A percentile compares a stretch with the other conserved stretches of the same genome.
These are phyloP conservation scores for Drosophila gunungcola DNA, from an alignment of 1,140 invertebrate genomes.

Conservation along the genomic window DNA sequence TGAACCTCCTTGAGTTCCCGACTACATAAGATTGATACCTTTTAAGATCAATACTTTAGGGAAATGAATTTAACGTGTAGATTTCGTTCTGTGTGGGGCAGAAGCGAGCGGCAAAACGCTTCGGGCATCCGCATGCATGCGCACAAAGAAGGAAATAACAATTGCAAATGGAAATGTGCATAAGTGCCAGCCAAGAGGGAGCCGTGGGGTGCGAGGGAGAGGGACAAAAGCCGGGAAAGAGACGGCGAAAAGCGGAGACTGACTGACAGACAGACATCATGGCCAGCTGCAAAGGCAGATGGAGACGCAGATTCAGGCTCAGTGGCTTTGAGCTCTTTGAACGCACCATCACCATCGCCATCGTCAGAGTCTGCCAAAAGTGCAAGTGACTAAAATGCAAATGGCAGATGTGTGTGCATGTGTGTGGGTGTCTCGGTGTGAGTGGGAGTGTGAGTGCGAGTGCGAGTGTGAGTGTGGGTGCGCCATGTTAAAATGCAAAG, in stretches of 20 bases:
- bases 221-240: conserved; percentile 35
- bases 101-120: conserved; percentile 51
- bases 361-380: conserved; percentile 59
- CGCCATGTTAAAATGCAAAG: conserved; percentile 59
- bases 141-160: conserved; percentile 77
- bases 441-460: conserved; percentile 14
- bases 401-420: conserved; percentile 30
- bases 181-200: conserved; percentile 63
- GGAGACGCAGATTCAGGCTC: conserved; percentile 15
- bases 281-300: conserved; percentile 24
- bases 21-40: conserved; percentile 3
- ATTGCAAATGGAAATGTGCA: conserved; percentile 82
- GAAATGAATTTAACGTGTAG: too few relatives aligned
- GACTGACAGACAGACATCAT: conserved; percentile 24
- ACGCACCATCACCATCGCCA: conserved; percentile 34
- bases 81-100: conserved; percentile 12
- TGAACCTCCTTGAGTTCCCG: neutral
- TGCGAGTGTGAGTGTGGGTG: conserved; percentile 18
- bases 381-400: conserved; percentile 82
- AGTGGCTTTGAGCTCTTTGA: conserved; percentile 59
- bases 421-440: conserved; percentile 3
- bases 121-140: conserved; percentile 52
- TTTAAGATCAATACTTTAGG: neutral
- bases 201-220: conserved; percentile 14
- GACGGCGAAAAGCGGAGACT: conserved; percentile 20